Percentiles rank a stretch among this genome's conserved stretches.
Conservation (phyloP, 2,797 vertebrate genomes). For the Carapus acus region DNA sequence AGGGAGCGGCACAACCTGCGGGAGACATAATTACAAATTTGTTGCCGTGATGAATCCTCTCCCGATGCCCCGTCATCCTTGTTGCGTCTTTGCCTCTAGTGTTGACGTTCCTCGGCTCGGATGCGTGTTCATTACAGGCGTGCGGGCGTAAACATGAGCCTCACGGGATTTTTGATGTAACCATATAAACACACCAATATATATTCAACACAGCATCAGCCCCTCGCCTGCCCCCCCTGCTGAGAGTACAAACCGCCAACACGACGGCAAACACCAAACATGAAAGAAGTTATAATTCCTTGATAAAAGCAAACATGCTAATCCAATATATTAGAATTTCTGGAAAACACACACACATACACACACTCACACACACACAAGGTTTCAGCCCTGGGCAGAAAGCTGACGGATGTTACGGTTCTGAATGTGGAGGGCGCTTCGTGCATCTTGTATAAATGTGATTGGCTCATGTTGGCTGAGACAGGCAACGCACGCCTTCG, state of each 20-base stretch:
- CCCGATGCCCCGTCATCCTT: neutral
- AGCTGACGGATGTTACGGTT: conserved; percentile 49
- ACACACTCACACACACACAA: too few species aligned
- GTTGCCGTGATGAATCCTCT: conserved; percentile 11
- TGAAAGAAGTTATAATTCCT: conserved; percentile 41
- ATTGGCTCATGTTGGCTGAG: conserved; percentile 44
- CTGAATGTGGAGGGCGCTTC: conserved; percentile 45
- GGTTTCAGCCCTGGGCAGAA: conserved; percentile 38
- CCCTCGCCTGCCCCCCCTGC: too few species aligned
- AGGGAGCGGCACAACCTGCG: conserved; percentile 2
- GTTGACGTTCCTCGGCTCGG: neutral
- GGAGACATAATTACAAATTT: conserved; percentile 4
- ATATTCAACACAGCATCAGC: conserved; percentile 7
- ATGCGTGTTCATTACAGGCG: conserved; percentile 32
- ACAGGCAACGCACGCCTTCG: conserved; percentile 36
- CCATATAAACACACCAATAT: conserved; percentile 24
- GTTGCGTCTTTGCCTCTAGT: neutral
- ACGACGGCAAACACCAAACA: conserved; percentile 8
- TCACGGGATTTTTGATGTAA: conserved; percentile 22
- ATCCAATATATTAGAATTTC: conserved; percentile 55
- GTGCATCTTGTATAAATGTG: conserved; percentile 28
- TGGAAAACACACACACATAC: conserved; percentile 50
- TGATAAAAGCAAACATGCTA: conserved; percentile 53
- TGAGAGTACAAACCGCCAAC: too few species aligned
- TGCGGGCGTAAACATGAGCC: conserved; percentile 21